Percentiles rank a stretch among this genome's conserved stretches.
These are phyloP conservation scores for Carapus acus DNA, from an alignment of 2,797 vertebrate species.

Conservation along the genomic window DNA sequence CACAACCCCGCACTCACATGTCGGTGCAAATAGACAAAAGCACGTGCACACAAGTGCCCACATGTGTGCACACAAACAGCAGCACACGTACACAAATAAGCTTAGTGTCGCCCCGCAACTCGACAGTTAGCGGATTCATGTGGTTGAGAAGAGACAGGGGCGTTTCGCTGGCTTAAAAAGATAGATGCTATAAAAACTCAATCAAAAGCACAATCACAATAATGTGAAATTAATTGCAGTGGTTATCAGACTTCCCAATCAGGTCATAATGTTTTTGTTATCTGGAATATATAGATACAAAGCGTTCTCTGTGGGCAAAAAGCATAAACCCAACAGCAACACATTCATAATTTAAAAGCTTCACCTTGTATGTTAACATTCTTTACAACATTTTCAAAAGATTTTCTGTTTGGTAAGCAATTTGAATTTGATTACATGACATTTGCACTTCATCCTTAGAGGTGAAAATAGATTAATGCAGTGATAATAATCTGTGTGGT, in stretches of 20 bases:
- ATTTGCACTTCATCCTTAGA: conserved; percentile 22
- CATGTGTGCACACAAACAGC: not conserved
- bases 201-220: conserved; percentile 8
- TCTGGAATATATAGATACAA: no score
- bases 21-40: not conserved
- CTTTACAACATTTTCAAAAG: conserved; percentile 12
- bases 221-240: conserved; percentile 3
- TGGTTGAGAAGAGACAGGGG: conserved; percentile 15
- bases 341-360: no score
- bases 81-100: conserved; percentile 20
- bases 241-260: not conserved
- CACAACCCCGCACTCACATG: conserved; percentile 41
- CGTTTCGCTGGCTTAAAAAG: conserved; percentile 26
- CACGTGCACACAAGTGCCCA: conserved; percentile 6
- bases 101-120: conserved; percentile 40
- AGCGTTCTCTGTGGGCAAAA: no score
- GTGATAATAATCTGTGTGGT: conserved; percentile 49
- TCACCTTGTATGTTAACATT: no score
- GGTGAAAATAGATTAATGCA: conserved; percentile 56
- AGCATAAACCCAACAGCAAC: no score
- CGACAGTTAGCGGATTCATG: conserved; percentile 39
- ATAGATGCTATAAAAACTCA: conserved; percentile 16
- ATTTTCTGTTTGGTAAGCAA: conserved; percentile 17
- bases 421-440: conserved; percentile 26
- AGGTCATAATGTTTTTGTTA: no score